Base-by-base conservation (phyloP, 1,140 invertebrate genomes). In the Brachystomella parvula region DNA sequence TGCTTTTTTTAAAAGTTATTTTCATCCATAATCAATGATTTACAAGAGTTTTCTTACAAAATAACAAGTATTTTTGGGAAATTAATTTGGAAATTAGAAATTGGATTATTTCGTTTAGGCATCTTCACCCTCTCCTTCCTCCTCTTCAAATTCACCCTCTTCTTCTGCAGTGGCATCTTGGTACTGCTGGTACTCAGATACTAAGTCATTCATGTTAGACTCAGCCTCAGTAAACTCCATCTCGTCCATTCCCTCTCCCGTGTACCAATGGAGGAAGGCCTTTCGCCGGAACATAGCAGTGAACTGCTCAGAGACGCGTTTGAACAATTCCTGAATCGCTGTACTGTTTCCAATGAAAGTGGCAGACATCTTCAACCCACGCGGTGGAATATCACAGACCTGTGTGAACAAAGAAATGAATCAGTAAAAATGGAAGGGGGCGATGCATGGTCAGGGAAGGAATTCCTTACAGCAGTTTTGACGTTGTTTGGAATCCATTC, bases 271-370 rank as follows among this genome's bases (percentile, higher is more conserved):
- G 17, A 85, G 74, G 78, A 85, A 86, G 71, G 90, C 73, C 84
- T 90, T 88, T 68, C 89, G 83, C 60, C 87, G 82, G 83, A 89
- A 91, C 89, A 91, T 91, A 72, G 87, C 85, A 15, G 84, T 85
- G 78, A 89, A 89, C 76, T 89, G 86, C 74, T 87, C 86, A 21
- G 83, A 29, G 64, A 86, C 83, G 61, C 84, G 80, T 76, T 88
- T 85, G 75, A 87, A 86, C 47, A 86, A 69, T 74, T 86, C 84
- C 72, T 87, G 85, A 64, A 88, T 87, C 47, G 85, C 84, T 0
- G 86, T 85, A 28, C 82, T 82, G 74, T 86, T 86, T 2, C 84
- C 85, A 64, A 87, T 83, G 75, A 87, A 87, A 0, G 86, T 87
- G 17, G 83, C 82, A 0, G 84, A 84, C 84, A 87, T 87, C 73